phyloP scores from a whole-genome alignment of 2,888 invertebrate genomes.

The Agrenia bidenticulata region DNA sequence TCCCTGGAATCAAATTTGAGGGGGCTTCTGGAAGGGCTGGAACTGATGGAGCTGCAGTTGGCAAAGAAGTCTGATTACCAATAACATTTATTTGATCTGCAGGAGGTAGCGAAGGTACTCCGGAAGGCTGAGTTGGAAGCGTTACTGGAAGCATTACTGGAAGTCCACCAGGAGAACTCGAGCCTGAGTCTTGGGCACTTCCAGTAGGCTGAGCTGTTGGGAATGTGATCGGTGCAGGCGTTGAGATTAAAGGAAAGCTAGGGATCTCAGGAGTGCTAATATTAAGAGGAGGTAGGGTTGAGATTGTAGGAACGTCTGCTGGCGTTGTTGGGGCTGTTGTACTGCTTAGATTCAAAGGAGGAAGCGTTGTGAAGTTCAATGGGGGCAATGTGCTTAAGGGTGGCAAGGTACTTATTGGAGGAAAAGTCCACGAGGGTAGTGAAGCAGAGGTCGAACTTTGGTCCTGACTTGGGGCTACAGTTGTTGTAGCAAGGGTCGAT shows the following conservation, averaged over 20 bases:
- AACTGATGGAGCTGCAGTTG: slow-evolving; percentile 9
- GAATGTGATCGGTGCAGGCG: background rate
- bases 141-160: slow-evolving; percentile 11
- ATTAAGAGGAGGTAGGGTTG: slow-evolving; percentile 8
- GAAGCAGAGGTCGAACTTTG: background rate
- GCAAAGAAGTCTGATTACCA: slow-evolving; percentile 18
- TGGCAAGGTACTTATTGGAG: background rate
- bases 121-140: slow-evolving; percentile 5
- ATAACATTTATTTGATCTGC: background rate
- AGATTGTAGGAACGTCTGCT: background rate
- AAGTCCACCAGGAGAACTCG: background rate
- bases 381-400: slow-evolving; percentile 8
- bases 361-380: slow-evolving; percentile 3
- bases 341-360: background rate
- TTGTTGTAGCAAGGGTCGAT: background rate
- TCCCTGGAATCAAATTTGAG: slow-evolving; percentile 18
- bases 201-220: slow-evolving; percentile 2
- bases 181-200: background rate
- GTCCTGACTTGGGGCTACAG: background rate
- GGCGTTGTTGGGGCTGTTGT: background rate
- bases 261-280: slow-evolving; percentile 14
- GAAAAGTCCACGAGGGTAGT: slow-evolving; percentile 3
- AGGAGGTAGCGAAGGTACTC: background rate
- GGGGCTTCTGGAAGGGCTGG: slow-evolving; percentile 3
- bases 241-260: background rate